Evolutionary conservation across 1,140 invertebrate species (phyloP).

Genomic region (Adelges cooleyi): DNA sequence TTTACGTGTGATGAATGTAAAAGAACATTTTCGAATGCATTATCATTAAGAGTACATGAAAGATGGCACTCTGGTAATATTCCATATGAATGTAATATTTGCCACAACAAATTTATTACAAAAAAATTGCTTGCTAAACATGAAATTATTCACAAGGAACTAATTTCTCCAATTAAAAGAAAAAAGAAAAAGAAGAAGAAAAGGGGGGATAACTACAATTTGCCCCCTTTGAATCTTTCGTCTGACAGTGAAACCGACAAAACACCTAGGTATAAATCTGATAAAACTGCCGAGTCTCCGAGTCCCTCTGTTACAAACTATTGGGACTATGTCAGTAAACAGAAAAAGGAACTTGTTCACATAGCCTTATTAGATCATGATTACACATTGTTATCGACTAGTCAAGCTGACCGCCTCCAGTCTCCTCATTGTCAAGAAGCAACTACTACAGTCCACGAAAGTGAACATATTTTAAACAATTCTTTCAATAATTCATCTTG

Average conservation of each 20-base stretch:
- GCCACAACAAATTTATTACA: constrained; percentile 65
- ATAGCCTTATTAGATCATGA: background rate
- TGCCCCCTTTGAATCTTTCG: constrained; percentile 65
- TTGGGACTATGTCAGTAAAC: constrained; percentile 6
- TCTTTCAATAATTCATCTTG: background rate
- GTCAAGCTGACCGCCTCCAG: constrained; percentile 30
- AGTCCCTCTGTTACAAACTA: constrained; percentile 5
- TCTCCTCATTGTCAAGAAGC: constrained; percentile 45
- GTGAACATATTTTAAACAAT: constrained; percentile 8
- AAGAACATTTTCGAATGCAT: constrained; percentile 56
- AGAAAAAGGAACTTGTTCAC: constrained; percentile 1
- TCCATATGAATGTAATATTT: constrained; percentile 59
- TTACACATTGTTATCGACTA: background rate
- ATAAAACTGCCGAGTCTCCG: constrained; percentile 3
- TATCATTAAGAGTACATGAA: constrained; percentile 70
- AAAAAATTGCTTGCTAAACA: constrained; percentile 64
- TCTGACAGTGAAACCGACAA: constrained; percentile 53
- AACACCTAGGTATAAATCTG: constrained; percentile 1
- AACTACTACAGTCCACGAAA: constrained; percentile 44
- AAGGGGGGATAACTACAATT: constrained; percentile 44
- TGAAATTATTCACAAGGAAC: constrained; percentile 27
- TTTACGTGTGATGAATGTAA: constrained; percentile 72
- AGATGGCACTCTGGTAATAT: constrained; percentile 57
- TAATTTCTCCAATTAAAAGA: constrained; percentile 6
- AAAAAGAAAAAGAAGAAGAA: constrained; percentile 33